phyloP scores from a whole-genome alignment of 2,797 vertebrate genomes.

The Ibycter americanus region DNA sequence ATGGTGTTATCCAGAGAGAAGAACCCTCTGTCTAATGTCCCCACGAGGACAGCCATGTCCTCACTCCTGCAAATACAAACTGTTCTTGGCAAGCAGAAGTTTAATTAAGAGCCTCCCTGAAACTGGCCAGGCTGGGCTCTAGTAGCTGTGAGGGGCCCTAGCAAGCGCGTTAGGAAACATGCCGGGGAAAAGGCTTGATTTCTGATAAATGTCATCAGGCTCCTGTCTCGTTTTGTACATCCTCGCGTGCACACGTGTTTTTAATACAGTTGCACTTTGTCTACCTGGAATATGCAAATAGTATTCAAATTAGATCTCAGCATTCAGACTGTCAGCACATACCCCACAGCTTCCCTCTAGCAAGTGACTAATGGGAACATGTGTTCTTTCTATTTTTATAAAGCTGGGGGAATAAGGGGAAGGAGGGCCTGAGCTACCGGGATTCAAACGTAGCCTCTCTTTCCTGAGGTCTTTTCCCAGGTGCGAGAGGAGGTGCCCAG shows the following conservation, averaged over 20 bases:
- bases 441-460: not conserved
- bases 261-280: slow-evolving; percentile 16
- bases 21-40: not conserved
- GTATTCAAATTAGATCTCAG: slow-evolving; percentile 71
- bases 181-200: not conserved
- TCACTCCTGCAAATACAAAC: slow-evolving; percentile 28
- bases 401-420: slow-evolving; percentile 29
- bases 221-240: not conserved
- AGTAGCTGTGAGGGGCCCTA: slow-evolving; percentile 22
- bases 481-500: fast-evolving
- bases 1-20: not conserved
- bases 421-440: not conserved
- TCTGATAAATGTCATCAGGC: slow-evolving; percentile 25
- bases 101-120: slow-evolving; percentile 72
- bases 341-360: slow-evolving; percentile 78
- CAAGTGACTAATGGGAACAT: slow-evolving; percentile 80
- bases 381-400: slow-evolving; percentile 77
- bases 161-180: not conserved
- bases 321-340: slow-evolving; percentile 64
- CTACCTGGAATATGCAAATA: slow-evolving; percentile 80
- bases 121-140: slow-evolving; percentile 22
- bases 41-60: not conserved
- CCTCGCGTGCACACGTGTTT: not conserved
- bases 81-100: slow-evolving; percentile 56
- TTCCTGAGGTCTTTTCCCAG: not conserved